These are phyloP conservation scores for Vultur gryphus DNA, from an alignment of 2,797 vertebrate genomes.

Conservation along the genomic window DNA sequence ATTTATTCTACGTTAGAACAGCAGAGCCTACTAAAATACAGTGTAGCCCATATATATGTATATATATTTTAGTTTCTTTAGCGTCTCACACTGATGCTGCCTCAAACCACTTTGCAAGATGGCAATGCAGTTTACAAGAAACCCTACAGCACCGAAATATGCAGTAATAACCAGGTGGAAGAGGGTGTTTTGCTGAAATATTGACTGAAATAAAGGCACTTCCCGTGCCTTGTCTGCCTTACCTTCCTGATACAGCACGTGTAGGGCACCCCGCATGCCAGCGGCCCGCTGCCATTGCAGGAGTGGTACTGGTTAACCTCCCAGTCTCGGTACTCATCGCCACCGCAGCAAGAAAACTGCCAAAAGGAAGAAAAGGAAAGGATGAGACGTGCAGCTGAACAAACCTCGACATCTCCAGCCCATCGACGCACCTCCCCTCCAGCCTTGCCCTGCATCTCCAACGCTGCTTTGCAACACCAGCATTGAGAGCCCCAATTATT, in stretches of 20 bases:
- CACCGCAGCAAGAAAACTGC: conserved; percentile 90
- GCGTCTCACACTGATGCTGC: rapidly evolving
- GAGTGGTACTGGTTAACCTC: conserved; percentile 87
- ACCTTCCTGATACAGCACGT: conserved; percentile 81
- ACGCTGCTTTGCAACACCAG: rapidly evolving
- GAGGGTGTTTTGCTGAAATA: background rate
- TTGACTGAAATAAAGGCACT: background rate
- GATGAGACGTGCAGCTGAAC: rapidly evolving
- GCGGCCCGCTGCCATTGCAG: conserved; percentile 83
- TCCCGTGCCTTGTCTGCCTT: background rate
- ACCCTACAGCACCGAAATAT: rapidly evolving
- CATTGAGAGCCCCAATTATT: rapidly evolving
- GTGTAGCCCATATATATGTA: background rate
- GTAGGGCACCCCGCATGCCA: conserved; percentile 89
- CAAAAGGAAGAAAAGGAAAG: background rate
- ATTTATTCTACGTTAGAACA: background rate
- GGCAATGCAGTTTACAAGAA: background rate
- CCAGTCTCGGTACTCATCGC: conserved; percentile 89
- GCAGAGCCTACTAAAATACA: background rate
- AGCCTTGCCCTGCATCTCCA: background rate
- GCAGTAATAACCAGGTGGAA: background rate
- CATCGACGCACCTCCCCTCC: too few relatives aligned
- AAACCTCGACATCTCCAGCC: rapidly evolving
- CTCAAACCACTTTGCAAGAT: background rate
- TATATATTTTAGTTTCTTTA: background rate